Conservation (phyloP, 2,797 vertebrate genomes). For the Heteromormyrus szaboi region DNA sequence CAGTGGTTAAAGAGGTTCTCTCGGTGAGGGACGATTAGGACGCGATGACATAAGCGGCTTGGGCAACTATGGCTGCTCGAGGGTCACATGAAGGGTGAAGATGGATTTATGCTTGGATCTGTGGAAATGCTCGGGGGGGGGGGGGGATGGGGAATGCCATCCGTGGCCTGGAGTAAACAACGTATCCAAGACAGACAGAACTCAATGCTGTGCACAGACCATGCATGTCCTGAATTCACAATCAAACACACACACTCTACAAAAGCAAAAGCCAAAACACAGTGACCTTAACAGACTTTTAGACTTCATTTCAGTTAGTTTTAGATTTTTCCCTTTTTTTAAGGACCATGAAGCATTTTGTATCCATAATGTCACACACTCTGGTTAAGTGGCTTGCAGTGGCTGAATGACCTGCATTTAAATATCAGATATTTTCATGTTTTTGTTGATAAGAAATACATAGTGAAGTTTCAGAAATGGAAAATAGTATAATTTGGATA, state of each 20-base stretch:
- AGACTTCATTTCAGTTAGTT: neutral
- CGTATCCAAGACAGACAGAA: neutral
- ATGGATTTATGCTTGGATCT: slow-evolving; percentile 32
- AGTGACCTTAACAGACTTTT: neutral
- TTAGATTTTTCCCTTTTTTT: neutral
- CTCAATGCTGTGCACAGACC: neutral
- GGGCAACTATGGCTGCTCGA: slow-evolving; percentile 26
- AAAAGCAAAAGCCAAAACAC: slow-evolving; percentile 13
- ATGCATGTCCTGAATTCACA: neutral
- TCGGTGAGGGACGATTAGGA: slow-evolving; percentile 8
- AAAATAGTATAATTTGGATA: neutral
- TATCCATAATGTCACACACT: neutral
- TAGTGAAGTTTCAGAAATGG: neutral
- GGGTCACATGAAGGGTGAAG: slow-evolving; percentile 23
- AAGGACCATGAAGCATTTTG: neutral
- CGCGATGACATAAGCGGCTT: slow-evolving; percentile 14
- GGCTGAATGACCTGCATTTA: neutral
- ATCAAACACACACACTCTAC: slow-evolving; percentile 2
- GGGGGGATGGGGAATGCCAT: neutral
- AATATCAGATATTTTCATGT: neutral
- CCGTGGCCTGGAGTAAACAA: neutral
- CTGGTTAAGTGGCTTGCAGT: neutral
- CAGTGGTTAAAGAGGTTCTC: neutral
- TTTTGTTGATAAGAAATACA: neutral
- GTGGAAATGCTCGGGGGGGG: slow-evolving; percentile 13